Percentiles rank a stretch among this genome's conserved stretches.
These are phyloP conservation scores for Phyllotis vaccarum DNA, from an alignment of 2,797 vertebrate genomes.

Conservation along the genomic window DNA sequence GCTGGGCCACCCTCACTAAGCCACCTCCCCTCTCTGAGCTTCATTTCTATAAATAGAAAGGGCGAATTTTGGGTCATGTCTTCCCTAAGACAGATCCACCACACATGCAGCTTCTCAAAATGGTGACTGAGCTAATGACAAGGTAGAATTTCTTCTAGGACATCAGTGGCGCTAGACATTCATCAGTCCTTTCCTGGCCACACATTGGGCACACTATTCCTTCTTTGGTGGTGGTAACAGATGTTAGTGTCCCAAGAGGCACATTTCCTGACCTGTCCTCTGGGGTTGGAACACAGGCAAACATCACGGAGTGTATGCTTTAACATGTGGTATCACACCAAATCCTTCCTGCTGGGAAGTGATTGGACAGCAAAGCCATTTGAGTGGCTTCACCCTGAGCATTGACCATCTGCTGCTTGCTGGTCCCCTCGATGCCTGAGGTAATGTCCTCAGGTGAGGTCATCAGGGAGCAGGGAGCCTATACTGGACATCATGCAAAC, in stretches of 20 bases:
- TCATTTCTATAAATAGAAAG: not conserved
- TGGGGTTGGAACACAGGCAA: not conserved
- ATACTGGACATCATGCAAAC: not conserved
- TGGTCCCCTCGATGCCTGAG: not conserved
- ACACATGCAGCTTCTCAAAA: not conserved
- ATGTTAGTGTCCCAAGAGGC: not conserved
- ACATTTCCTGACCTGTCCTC: not conserved
- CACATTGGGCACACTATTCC: not conserved
- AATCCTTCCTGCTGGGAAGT: not conserved
- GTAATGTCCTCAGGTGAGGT: not conserved
- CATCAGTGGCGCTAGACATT: not conserved
- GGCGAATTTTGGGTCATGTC: not conserved
- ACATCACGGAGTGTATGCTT: not conserved
- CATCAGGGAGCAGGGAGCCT: not conserved
- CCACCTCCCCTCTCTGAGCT: constrained; percentile 39
- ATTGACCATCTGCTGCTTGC: not conserved
- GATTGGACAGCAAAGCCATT: not conserved
- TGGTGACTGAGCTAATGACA: not conserved
- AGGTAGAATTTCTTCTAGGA: constrained; percentile 32
- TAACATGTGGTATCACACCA: accelerated
- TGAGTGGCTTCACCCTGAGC: accelerated
- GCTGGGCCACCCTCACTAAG: not conserved
- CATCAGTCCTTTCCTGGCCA: not conserved
- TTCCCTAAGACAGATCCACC: not conserved
- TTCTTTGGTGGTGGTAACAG: not conserved